Evolutionary conservation across 2,888 invertebrate species (phyloP), one percentile per base, ranked within the genome.

Genomic region (Stegana nigrithorax): DNA sequence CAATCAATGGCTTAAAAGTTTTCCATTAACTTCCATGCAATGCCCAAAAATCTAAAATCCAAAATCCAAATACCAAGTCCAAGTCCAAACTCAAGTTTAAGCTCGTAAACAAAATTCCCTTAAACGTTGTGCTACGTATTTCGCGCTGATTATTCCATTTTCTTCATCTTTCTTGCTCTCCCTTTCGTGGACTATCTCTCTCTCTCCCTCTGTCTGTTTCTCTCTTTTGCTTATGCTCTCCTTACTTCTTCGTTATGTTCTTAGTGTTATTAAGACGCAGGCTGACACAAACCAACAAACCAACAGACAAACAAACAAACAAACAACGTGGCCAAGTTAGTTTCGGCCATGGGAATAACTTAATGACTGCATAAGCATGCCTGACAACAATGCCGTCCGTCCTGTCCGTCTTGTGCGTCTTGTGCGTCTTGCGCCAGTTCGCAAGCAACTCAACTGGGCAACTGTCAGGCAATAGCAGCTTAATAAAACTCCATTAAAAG

Each of bases 401-500:
- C 3, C 21, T 47, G 21, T 21, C 23, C 10, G 45, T 21, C 14
- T 39, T 4, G 5, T 4, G 14, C 14, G 10, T 55, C 32, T 23
- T 47, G 25, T 12, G 10, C 12, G 25, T 36, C 26, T 23, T 25
- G 7, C 5, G 32, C 36, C 36, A 21, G 32, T 27, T 55, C 14
- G 51, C 53, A 36, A 36, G 21, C 51, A 51, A 45, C 21, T 23
- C 23, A 23, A 23, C 7, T 45, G 21, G 10, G 17, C 23, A 21
- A 45, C 17, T 21, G 23, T 45, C 8, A 14, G 29, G 29, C 29
- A 42, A 21, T 21, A 12, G 21, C 39, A n/a, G 53, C 53, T 55
- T 55, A 32, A 55, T 55, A 36, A 55, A 36, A 55, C 53, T 55
- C 51, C 51, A 53, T 53, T 53, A 53, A 29, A 17, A 19, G 51